Evolutionary conservation across 2,797 vertebrate species (phyloP).

Genomic region (Babyrousa celebensis): DNA sequence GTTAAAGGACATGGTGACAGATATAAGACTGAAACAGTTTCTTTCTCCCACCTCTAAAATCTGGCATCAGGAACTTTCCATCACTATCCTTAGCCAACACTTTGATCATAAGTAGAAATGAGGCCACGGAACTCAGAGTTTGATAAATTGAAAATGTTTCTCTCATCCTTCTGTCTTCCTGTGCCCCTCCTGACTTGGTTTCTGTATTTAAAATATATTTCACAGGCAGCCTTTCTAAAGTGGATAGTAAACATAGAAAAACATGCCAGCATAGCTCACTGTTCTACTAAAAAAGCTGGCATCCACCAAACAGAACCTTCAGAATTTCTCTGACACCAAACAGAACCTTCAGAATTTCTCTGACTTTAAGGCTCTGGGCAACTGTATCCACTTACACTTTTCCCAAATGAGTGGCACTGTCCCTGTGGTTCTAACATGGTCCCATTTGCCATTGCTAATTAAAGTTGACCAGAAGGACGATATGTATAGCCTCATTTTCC

Average conservation of each 20-base stretch:
- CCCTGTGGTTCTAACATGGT: background rate
- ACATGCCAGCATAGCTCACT: background rate
- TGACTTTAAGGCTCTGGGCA: background rate
- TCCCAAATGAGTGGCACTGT: background rate
- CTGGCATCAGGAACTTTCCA: constrained; percentile 2
- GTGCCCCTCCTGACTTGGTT: constrained; percentile 12
- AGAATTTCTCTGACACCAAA: background rate
- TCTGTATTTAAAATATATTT: constrained; percentile 60
- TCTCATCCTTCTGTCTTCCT: background rate
- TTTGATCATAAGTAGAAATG: constrained; percentile 31
- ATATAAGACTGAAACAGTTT: background rate
- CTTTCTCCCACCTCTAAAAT: constrained; percentile 12
- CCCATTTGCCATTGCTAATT: background rate
- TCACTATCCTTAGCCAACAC: background rate
- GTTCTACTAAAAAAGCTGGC: background rate
- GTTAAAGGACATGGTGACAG: background rate
- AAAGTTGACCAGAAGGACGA: background rate
- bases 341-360: background rate
- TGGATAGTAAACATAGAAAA: constrained; percentile 16
- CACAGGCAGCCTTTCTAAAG: background rate
- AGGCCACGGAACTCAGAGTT: background rate
- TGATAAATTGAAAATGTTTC: background rate
- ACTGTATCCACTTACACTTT: background rate
- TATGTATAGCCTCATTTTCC: background rate
- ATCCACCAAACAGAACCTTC: background rate